phyloP scores from a whole-genome alignment of 1,140 invertebrate genomes.

The Drosophila nannoptera region DNA sequence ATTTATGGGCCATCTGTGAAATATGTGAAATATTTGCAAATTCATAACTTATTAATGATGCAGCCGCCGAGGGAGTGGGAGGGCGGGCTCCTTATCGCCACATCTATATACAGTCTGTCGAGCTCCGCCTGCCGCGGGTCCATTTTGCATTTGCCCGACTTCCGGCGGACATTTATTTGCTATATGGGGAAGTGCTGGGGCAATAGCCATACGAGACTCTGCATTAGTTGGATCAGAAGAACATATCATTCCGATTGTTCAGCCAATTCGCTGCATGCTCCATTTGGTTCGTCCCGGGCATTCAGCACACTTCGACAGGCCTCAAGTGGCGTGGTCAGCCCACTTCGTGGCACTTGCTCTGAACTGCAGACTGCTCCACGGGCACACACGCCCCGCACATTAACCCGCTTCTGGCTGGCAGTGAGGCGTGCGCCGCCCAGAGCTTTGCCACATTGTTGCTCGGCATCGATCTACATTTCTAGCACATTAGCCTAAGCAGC shows the following conservation, averaged over 20 bases:
- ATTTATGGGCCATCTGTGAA: conserved; percentile 75
- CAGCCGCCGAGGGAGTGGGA: not conserved
- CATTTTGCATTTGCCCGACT: too few species aligned
- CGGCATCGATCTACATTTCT: conserved; percentile 16
- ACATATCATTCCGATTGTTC: too few species aligned
- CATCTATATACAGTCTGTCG: too few species aligned
- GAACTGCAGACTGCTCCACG: not conserved
- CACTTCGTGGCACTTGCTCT: too few species aligned
- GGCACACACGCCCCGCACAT: conserved; percentile 56
- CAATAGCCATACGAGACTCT: too few species aligned
- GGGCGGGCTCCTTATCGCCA: too few species aligned
- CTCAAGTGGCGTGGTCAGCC: too few species aligned
- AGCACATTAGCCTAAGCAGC: not conserved
- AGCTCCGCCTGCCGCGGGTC: too few species aligned
- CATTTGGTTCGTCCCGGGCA: too few species aligned
- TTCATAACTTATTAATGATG: conserved; percentile 66
- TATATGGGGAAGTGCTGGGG: not conserved
- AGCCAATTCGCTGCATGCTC: too few species aligned
- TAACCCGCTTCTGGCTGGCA: conserved; percentile 67
- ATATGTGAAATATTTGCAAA: conserved; percentile 76
- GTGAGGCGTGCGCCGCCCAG: conserved; percentile 53
- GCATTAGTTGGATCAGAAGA: too few species aligned
- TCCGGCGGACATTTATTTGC: conserved; percentile 74
- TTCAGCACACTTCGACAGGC: too few species aligned
- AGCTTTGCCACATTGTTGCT: conserved; percentile 44